Conservation (phyloP, 2,113 vertebrate genomes). For the Leptocoma aspasia region DNA sequence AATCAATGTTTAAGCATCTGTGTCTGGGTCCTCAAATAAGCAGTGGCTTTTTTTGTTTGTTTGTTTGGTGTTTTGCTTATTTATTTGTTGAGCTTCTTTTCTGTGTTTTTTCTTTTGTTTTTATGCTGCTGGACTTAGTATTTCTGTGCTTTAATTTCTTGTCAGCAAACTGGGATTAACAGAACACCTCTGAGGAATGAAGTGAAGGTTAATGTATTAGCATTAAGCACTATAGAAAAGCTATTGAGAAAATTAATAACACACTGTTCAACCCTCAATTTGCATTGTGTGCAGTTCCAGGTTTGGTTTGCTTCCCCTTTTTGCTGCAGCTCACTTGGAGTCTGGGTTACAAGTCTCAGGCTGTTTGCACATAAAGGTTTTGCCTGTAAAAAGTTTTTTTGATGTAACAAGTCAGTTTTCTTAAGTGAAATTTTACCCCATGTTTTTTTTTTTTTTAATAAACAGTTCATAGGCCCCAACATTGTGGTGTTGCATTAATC, state of each 20-base stretch:
- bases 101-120: neutral
- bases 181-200: neutral
- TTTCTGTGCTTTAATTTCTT: neutral
- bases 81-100: neutral
- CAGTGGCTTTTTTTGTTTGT: accelerated
- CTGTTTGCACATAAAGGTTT: neutral
- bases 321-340: neutral
- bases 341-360: neutral
- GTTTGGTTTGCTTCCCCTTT: neutral
- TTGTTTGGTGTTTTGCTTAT: neutral
- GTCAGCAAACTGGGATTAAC: neutral
- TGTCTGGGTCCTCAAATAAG: neutral
- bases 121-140: neutral
- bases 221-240: neutral
- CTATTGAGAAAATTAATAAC: neutral
- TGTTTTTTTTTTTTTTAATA: neutral
- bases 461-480: accelerated
- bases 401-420: neutral
- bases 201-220: neutral
- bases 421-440: neutral
- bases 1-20: neutral
- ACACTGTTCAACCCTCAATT: neutral
- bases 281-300: neutral
- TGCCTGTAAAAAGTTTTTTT: neutral
- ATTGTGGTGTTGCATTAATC: neutral